phyloP scores from a whole-genome alignment of 2,797 vertebrate species.

The Chelon auratus region DNA sequence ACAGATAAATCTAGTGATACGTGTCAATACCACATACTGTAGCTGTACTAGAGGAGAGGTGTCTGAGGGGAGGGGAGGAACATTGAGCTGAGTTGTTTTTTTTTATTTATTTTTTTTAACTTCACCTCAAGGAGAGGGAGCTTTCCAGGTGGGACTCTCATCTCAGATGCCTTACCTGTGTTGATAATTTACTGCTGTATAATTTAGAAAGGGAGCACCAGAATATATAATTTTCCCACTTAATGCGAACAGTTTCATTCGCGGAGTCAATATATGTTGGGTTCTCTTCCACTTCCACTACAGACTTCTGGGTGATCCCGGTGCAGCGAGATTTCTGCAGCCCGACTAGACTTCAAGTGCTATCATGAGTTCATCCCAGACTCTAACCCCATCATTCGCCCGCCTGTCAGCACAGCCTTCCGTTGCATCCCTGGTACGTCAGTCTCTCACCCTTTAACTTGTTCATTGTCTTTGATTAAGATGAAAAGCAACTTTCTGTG shows the following conservation, averaged over 20 bases:
- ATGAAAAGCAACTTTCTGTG: neutral
- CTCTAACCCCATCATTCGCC: neutral
- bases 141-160: neutral
- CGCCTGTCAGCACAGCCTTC: conserved; percentile 27
- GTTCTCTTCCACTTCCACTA: neutral
- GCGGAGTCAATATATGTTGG: neutral
- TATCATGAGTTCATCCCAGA: conserved; percentile 40
- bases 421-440: conserved; percentile 6
- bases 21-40: too few relatives aligned
- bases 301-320: conserved; percentile 23
- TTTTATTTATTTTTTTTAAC: too few relatives aligned
- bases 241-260: neutral
- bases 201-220: neutral
- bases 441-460: neutral
- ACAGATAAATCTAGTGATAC: too few relatives aligned
- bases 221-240: neutral
- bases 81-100: too few relatives aligned
- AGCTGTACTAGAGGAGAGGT: too few relatives aligned
- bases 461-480: neutral
- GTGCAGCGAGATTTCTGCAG: too few relatives aligned
- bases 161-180: neutral
- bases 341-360: conserved; percentile 32
- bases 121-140: neutral
- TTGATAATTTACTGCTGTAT: too few relatives aligned
- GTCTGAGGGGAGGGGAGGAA: too few relatives aligned